Percentiles rank a stretch among this genome's conserved stretches.
Conservation (phyloP, 2,888 invertebrate species). For the Nomada lathburiana region DNA sequence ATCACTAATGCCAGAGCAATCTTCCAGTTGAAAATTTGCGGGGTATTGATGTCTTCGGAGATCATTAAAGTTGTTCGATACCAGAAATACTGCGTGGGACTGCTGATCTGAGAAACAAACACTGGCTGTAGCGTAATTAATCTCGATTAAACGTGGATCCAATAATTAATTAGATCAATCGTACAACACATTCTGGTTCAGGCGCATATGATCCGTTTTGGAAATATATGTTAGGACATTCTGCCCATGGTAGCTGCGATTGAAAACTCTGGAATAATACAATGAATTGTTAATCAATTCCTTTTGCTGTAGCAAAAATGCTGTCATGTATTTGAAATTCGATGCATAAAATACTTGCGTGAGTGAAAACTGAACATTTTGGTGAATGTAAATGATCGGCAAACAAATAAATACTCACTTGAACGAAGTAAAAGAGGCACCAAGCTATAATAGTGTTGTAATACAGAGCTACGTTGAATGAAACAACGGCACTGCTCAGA, state of each 20-base stretch:
- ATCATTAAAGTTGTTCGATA: constrained; percentile 96
- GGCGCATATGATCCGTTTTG: constrained; percentile 91
- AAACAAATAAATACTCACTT: constrained; percentile 83
- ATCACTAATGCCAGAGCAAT: constrained; percentile 94
- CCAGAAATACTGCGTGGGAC: constrained; percentile 98
- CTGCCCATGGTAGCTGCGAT: constrained; percentile 95
- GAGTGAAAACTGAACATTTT: too few relatives aligned
- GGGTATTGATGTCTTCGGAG: constrained; percentile 94
- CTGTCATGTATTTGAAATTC: not conserved
- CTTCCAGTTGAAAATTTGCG: constrained; percentile 95
- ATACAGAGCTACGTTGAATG: constrained; percentile 97
- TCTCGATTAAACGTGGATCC: not conserved
- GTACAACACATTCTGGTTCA: constrained; percentile 93
- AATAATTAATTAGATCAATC: constrained; percentile 70
- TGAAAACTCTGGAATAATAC: constrained; percentile 90
- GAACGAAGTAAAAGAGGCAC: constrained; percentile 97
- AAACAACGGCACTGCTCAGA: constrained; percentile 97
- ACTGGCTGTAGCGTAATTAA: not conserved
- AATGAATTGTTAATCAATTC: not conserved
- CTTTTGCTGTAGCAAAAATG: too few relatives aligned
- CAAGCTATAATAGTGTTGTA: constrained; percentile 99
- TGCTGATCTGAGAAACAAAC: constrained; percentile 88
- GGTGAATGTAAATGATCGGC: not conserved
- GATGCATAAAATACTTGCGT: not conserved
- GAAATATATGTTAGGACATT: constrained; percentile 94